Conservation (phyloP, 2,888 invertebrate species). For the Antheraea assamensis region DNA sequence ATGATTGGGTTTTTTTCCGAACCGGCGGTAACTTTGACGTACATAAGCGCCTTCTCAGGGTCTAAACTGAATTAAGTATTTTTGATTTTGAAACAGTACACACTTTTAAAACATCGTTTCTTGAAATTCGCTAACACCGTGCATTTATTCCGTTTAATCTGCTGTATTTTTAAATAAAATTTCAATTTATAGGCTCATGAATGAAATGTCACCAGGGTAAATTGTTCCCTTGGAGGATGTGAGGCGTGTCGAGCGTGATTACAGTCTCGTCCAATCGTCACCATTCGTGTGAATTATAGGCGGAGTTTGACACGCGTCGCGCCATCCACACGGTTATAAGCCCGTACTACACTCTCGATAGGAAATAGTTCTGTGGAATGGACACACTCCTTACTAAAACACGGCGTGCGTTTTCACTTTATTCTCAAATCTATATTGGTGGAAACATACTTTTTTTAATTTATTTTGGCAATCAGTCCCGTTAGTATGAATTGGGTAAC, state of each 20-base stretch:
- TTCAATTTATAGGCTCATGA: constrained; percentile 1
- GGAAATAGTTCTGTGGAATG: background rate
- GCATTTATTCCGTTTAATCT: background rate
- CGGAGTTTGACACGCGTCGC: constrained; percentile 64
- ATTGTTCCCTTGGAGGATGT: constrained; percentile 19
- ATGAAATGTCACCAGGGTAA: constrained; percentile 10
- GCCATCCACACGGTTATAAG: background rate
- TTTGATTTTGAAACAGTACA: too few species aligned
- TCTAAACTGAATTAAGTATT: too few species aligned
- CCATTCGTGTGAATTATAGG: constrained; percentile 77
- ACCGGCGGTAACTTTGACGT: too few species aligned
- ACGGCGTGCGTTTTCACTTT: background rate
- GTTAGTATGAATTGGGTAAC: too few species aligned
- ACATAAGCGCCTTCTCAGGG: too few species aligned
- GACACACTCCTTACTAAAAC: background rate
- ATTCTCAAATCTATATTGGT: background rate
- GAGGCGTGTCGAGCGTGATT: constrained; percentile 33
- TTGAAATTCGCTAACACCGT: background rate
- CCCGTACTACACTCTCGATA: background rate
- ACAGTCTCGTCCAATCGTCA: constrained; percentile 72
- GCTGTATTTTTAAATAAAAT: background rate
- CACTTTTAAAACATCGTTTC: background rate
- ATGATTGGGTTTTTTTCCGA: too few species aligned
- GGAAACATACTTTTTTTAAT: background rate
- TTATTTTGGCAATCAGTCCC: too few species aligned